Evolutionary conservation across 1,140 invertebrate species (phyloP).

Genomic region (Drosophila subpulchrella): DNA sequence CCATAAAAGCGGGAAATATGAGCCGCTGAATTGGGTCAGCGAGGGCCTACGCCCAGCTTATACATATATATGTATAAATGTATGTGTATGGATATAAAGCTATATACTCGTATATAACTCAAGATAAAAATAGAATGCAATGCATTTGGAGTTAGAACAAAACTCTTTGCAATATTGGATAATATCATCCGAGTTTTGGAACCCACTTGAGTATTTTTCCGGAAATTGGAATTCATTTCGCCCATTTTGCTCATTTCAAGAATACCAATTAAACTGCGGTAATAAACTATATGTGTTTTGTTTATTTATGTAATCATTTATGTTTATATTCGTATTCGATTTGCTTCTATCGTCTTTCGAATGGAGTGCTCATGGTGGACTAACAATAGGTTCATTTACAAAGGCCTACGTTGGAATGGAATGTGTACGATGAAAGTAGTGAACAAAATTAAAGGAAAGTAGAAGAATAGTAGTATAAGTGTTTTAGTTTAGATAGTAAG

Average conservation of each 20-base stretch:
- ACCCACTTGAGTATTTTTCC: no score
- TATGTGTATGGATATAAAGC: no score
- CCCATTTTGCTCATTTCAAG: background rate
- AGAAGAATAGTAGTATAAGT: background rate
- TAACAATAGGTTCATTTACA: slow-evolving; percentile 37
- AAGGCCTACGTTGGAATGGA: slow-evolving; percentile 36
- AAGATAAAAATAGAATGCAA: no score
- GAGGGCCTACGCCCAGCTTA: slow-evolving; percentile 30
- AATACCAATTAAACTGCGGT: slow-evolving; percentile 12
- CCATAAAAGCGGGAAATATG: slow-evolving; percentile 9
- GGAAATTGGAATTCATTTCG: no score
- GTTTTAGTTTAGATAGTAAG: background rate
- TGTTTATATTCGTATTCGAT: slow-evolving; percentile 51
- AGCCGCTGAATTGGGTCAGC: slow-evolving; percentile 25
- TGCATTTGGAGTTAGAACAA: no score
- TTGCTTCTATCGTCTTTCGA: slow-evolving; percentile 25
- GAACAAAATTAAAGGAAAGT: background rate
- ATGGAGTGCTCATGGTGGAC: slow-evolving; percentile 35
- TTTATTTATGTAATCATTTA: slow-evolving; percentile 21
- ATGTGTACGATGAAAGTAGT: slow-evolving; percentile 18
- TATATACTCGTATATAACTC: no score
- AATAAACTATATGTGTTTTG: slow-evolving; percentile 15
- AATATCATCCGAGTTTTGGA: background rate
- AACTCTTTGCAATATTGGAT: no score
- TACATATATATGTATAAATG: background rate